Evolutionary conservation across 2,888 invertebrate genomes (phyloP), one percentile per base, ranked within the genome.

Genomic region (Dichetophora obliterata): DNA sequence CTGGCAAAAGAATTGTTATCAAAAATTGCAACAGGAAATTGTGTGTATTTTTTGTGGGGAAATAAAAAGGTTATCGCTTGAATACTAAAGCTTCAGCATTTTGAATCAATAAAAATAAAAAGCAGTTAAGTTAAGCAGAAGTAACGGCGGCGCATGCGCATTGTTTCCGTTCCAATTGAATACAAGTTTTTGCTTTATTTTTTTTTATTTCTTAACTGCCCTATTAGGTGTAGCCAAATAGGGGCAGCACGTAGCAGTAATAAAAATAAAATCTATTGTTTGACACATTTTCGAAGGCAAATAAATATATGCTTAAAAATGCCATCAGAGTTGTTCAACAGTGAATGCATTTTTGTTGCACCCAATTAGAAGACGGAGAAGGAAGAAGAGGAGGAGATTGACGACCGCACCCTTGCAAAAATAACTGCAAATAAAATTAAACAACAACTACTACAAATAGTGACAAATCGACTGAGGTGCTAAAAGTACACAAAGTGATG

Each of bases 141-240:
- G 19, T 6, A n/a, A 19, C 68, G 31, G 31, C 27, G 34, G 43
- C 54, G 27, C 27, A 57, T 27, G 57, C 14, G 31, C n/a, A 6
- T 57, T n/a, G 61, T n/a, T 59, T 72, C 72, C 61, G 71, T 71
- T 59, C 48, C 48, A 43, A 48, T 61, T 72, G 31, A 19, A n/a
- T 43, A 14, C 5, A 19, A 22, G 52, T 52, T 43, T n/a, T n/a
- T n/a, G n/a, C n/a, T n/a, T 52, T 27, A n/a, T 48, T 50, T 27
- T 52, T 54, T 54, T 54, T 54, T 19, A 54, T 54, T 54, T 54
- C 19, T 54, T 54, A 54, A 52, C 52, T 50, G n/a, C 70, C 27
- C n/a, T 34, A 59, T 31, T 3, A 37, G 27, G 48, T 37, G 9
- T 16, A 43, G 5, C 37, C 24, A 14, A 50, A 50, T 22, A 68